Percentiles rank a stretch among this genome's conserved stretches.
Conservation (phyloP, 2,888 invertebrate genomes). For the Yponomeuta evonymella region DNA sequence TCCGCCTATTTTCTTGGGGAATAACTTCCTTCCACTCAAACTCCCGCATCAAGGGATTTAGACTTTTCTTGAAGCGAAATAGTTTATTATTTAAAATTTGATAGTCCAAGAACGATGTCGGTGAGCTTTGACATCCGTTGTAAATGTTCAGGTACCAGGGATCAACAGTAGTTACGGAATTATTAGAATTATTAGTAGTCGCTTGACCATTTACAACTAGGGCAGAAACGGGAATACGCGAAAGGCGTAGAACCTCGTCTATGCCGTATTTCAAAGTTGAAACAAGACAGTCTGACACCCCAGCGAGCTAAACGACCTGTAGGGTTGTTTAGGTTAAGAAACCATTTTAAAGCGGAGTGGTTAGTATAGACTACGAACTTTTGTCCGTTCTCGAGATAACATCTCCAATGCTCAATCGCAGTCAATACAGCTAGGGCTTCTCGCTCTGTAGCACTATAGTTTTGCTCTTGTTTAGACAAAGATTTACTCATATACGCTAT, state of each 20-base stretch:
- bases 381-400: background rate
- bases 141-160: background rate
- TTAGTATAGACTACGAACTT: constrained; percentile 22
- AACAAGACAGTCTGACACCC: constrained; percentile 17
- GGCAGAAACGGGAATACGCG: background rate
- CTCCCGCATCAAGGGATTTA: background rate
- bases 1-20: background rate
- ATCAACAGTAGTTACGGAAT: background rate
- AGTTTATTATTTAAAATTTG: background rate
- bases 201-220: no score
- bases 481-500: constrained; percentile 13
- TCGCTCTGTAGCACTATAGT: constrained; percentile 5
- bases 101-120: background rate
- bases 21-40: constrained; percentile 9
- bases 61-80: background rate
- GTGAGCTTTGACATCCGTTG: background rate
- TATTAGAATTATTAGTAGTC: no score
- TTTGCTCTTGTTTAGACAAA: no score
- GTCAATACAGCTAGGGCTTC: constrained; percentile 19
- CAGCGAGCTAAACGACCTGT: constrained; percentile 19
- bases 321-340: constrained; percentile 21
- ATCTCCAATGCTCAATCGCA: constrained; percentile 21
- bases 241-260: constrained; percentile 9
- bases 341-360: constrained; percentile 24
- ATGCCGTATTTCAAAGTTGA: constrained; percentile 8